These are phyloP conservation scores for Ataeniobius toweri DNA, from an alignment of 2,797 vertebrate species.

Conservation along the genomic window DNA sequence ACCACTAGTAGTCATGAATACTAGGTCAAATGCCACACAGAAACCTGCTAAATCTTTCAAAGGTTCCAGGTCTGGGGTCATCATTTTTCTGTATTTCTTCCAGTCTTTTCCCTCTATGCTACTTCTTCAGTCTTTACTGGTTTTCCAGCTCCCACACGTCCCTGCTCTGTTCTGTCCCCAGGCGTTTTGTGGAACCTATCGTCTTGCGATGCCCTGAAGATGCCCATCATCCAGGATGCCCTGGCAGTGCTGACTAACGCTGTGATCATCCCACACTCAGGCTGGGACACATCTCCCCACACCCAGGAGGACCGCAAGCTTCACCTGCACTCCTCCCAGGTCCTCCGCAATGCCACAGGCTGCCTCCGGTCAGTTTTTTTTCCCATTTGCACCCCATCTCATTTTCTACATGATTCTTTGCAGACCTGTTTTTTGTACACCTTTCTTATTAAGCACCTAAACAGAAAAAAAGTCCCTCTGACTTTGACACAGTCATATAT, in stretches of 20 bases:
- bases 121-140: not conserved
- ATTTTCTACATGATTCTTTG: not conserved
- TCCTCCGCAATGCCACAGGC: conserved; percentile 97
- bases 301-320: conserved; percentile 94
- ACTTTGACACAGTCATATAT: conserved; percentile 34
- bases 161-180: conserved; percentile 26
- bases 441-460: not conserved
- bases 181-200: conserved; percentile 96
- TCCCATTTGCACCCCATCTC: not conserved
- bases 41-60: conserved; percentile 34
- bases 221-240: conserved; percentile 99
- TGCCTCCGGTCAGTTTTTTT: conserved; percentile 87
- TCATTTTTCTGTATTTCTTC: conserved; percentile 11
- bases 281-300: conserved; percentile 94
- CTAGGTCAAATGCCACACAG: conserved; percentile 8
- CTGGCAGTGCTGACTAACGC: conserved; percentile 96
- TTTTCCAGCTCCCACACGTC: conserved; percentile 5
- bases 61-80: conserved; percentile 3
- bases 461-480: not conserved
- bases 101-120: not conserved
- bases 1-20: conserved; percentile 1
- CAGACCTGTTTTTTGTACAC: not conserved
- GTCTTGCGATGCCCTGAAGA: conserved; percentile 97
- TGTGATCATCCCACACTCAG: conserved; percentile 97
- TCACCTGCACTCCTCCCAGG: conserved; percentile 96